Base-by-base conservation (phyloP, 1,140 invertebrate genomes). In the Papilio glaucus region DNA sequence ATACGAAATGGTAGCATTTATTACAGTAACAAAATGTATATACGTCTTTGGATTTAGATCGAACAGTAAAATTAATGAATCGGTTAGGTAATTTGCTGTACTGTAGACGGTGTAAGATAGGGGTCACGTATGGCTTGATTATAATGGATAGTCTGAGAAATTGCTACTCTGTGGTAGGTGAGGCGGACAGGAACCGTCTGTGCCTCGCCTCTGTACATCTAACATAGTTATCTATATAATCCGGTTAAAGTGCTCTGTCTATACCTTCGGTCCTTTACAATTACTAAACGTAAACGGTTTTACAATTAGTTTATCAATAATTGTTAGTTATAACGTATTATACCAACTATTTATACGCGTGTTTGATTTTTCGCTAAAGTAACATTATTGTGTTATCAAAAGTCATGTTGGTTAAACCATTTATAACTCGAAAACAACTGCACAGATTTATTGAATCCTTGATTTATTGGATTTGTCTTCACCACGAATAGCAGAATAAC, bases 101-200 rank as follows among this genome's bases (percentile, higher is more conserved):
- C 9, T n/a, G 15, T 39, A 67, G 63, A 67, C 63, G 63, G 29
- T 69, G 67, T 53, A 69, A 69, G 42, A 69, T 53, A 49, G 33
- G 67, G 67, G 67, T 53, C 67, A 69, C 67, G 42, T 69, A 53
- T 49, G n/a, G n/a, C 67, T 53, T 69, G 67, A 69, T 69, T 69
- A 69, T 69, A 69, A 69, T 53, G 67, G 67, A 69, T 69, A 69
- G 67, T 37, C 26, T 49, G 10, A 69, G 41, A 69, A 69, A 69
- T 69, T 69, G 42, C 67, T 69, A 69, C 45, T 69, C 67, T 69
- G 67, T 69, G 67, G 67, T 69, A 53, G 67, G 67, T 53, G 45
- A 69, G 18, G 7, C 67, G 67, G 37, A 69, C 67, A 53, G 67
- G 45, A 69, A 45, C 29, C 8, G 33, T 24, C 62, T 21, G 57